Conservation (phyloP, 2,113 vertebrate genomes). For the Muntiacus muntjak region DNA sequence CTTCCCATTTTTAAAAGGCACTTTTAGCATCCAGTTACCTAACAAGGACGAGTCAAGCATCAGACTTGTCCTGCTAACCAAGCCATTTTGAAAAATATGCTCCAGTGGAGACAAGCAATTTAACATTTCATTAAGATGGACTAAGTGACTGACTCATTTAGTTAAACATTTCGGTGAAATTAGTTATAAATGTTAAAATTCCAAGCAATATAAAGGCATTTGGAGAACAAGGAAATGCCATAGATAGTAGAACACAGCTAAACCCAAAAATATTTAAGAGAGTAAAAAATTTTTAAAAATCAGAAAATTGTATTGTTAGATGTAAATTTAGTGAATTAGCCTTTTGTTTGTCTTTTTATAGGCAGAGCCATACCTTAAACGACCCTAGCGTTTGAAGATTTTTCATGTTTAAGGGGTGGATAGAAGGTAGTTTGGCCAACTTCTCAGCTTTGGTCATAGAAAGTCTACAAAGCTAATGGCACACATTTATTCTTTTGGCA, state of each 20-base stretch:
- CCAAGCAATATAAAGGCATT: neutral
- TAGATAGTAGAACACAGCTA: neutral
- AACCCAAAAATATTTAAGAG: neutral
- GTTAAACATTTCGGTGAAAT: neutral
- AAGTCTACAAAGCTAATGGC: neutral
- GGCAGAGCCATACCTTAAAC: neutral
- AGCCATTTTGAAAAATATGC: neutral
- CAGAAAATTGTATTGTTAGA: neutral
- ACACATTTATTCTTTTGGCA: neutral
- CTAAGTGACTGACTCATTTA: conserved; percentile 37
- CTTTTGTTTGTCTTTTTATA: neutral
- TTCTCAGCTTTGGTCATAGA: neutral
- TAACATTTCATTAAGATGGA: conserved; percentile 69
- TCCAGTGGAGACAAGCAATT: neutral
- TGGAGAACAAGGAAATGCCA: neutral
- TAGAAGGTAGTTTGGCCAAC: neutral
- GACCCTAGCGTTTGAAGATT: neutral
- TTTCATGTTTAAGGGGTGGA: neutral
- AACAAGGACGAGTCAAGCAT: neutral
- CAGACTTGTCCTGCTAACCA: neutral
- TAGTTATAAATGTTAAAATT: neutral
- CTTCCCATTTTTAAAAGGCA: neutral
- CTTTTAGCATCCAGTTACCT: neutral
- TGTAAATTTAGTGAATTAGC: neutral
- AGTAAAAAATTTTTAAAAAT: neutral